Evolutionary conservation across 2,888 invertebrate species (phyloP), one percentile per base, ranked within the genome.

Genomic region (Drosophila meridionalis): DNA sequence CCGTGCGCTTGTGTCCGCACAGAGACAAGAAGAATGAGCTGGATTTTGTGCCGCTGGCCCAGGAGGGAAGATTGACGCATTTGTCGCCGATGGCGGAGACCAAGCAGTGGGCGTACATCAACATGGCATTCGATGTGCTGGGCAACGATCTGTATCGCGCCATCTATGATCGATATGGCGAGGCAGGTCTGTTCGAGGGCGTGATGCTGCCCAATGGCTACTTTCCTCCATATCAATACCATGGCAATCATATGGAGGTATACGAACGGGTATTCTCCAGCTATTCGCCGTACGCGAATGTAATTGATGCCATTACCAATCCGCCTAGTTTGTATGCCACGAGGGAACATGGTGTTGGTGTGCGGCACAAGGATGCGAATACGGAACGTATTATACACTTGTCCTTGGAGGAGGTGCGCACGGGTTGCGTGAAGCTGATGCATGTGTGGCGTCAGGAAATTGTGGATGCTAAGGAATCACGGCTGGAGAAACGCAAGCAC

Each of bases 91-190:
- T 93, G 59, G 73, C 88, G 1, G 58, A 70, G 38, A 68, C 68
- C 34, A 89, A 83, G 3, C 91, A 92, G 57, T 93, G 93, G 93
- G 89, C 90, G 12, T 92, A 91, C 38, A 87, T 96, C 59, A 95
- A 95, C 38, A 97, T 97, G 94, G 97, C 97, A 0, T 97, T 96
- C 91, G 97, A 97, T 86, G 96, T 97, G 9, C 93, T 97, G 34
- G 94, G 92, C 42, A 84, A 92, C 45, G 91, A 92, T 30, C 93
- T 95, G 73, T 93, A 93, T 71, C 94, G 96, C 66, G 96, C 97
- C 14, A 95, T 98, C 20, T 98, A 96, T 93, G 98, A 98, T 93
- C 97, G 97, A 88, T 98, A 96, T 93, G 98, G 98, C 0, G 98
- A 98, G 92, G 96, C 96, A 87, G 98, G 97, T 0, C 94, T 98